Base-by-base conservation (phyloP, 2,113 vertebrate species). In the Trachemys scripta region DNA sequence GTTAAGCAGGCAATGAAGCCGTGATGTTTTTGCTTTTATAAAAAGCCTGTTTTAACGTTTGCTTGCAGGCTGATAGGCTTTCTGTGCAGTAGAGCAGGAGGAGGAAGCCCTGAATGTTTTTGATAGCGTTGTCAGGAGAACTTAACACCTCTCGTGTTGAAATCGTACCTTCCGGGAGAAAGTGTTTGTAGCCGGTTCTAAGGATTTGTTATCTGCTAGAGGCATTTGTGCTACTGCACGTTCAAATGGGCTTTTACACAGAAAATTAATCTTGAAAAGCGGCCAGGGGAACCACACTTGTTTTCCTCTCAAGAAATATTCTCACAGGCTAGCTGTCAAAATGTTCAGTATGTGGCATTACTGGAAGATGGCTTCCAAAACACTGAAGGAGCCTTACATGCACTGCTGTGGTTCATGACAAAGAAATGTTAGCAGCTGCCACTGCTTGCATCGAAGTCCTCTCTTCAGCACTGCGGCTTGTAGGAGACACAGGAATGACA, bases 191-290 rank as follows among this genome's bases (percentile, higher is more conserved):
- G n/a, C 65, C 19, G 10, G 65, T 72, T 72, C 65, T 38, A 10
- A 72, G 65, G 65, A 38, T 38, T 72, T 72, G 19, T 72, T 10
- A 72, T 72, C n/a, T 72, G 19, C 65, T 38, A 72, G 65, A 72
- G 65, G 17, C n/a, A 38, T 38, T 38, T 72, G 17, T 72, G 65
- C n/a, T 38, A n/a, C 19, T 72, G 19, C n/a, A 38, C 10, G 9
- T 72, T 72, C 35, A 72, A 72, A 72, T 22, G n/a, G 90, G 45
- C 53, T 75, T 90, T 88, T 90, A 47, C 82, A 76, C 17, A 4
- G 31, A 88, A 31, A 93, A 90, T 90, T 78, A 10, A 92, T 29
- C 45, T 88, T 92, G 92, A 69, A 90, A 95, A 87, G 6, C 91
- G 87, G 17, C 31, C 1, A 10, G 57, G 25, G 94, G 94, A 96